Base-by-base conservation (phyloP, 2,797 vertebrate genomes). In the Psittacula echo region DNA sequence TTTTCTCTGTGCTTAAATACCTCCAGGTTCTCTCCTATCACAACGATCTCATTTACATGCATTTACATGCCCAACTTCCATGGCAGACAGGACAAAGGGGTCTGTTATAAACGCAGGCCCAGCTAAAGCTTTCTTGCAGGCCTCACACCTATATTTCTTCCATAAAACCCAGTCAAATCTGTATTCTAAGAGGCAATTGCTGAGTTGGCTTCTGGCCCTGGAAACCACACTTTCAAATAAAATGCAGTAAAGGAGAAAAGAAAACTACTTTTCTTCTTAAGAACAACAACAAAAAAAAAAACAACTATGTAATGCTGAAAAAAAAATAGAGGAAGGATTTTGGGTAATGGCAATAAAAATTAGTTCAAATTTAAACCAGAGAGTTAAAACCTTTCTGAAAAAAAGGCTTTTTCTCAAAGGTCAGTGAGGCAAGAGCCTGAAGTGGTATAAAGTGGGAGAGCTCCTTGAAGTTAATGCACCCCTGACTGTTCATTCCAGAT, bases 221-320 rank as follows among this genome's bases (percentile, higher is more conserved):
- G 71, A 94, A 96, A 94, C 94, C 91, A 62, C 94, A 74, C 45
- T 93, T 97, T 95, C 90, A 94, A 94, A 95, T 95, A 96, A 95
- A 96, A 94, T 82, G 67, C 61, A 86, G 47, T 7, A 84, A 71
- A 91, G 70, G 73, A 93, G 79, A 53, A 91, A 96, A 86, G 45
- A 94, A 94, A 91, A 84, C 58, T 56, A 32, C 41, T 82, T 93
- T 86, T 81, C 73, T 72, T 94, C 74, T 94, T 77, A 79, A 84
- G 68, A 94, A 89, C 64, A 94, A 71, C 82, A 94, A 93, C 93
- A 82, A 67, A 79, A 91, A 94, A 94, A 93, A 94, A 82, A 67
- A 82, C 90, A 94, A 27, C n/a, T 75, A 92, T 82, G 37, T 68
- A 32, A 42, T 14, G 4, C 24, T 77, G 8, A 29, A 39, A 74